A percentile compares a stretch with the other conserved stretches of the same genome.
These are phyloP conservation scores for Eulemur coronatus DNA, from an alignment of 2,797 vertebrate species.

Conservation along the genomic window DNA sequence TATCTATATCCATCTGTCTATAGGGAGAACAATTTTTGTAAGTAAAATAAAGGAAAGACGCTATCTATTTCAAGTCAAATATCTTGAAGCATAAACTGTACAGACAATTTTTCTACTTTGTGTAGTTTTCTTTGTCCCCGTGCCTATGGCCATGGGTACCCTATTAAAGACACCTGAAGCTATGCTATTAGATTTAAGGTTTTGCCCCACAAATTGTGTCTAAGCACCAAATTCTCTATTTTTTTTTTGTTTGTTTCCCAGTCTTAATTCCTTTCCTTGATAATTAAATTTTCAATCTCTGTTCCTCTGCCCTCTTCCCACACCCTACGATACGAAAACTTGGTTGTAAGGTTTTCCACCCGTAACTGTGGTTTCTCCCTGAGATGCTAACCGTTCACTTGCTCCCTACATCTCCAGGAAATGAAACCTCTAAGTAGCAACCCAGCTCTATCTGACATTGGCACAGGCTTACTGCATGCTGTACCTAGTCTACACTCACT, in stretches of 20 bases:
- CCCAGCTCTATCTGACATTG: not conserved
- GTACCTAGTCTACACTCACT: not conserved
- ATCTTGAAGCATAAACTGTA: not conserved
- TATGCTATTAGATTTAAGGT: not conserved
- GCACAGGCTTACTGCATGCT: not conserved
- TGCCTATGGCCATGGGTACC: not conserved
- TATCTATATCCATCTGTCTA: not conserved
- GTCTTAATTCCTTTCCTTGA: not conserved
- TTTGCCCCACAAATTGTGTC: not conserved
- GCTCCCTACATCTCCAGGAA: not conserved
- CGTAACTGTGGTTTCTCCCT: not conserved
- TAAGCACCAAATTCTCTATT: not conserved
- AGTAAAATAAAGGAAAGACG: not conserved
- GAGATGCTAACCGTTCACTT: not conserved
- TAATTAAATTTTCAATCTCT: not conserved
- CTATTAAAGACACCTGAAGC: not conserved
- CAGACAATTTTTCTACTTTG: not conserved
- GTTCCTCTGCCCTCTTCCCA: not conserved
- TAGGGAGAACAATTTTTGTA: not conserved
- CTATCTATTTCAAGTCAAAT: not conserved
- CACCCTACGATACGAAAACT: too few relatives aligned
- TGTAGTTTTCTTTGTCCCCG: not conserved
- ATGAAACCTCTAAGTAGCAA: not conserved
- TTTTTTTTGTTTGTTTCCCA: not conserved
- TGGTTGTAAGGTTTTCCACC: not conserved